phyloP scores from a whole-genome alignment of 2,113 vertebrate genomes.

The Pycnonotus jocosus region DNA sequence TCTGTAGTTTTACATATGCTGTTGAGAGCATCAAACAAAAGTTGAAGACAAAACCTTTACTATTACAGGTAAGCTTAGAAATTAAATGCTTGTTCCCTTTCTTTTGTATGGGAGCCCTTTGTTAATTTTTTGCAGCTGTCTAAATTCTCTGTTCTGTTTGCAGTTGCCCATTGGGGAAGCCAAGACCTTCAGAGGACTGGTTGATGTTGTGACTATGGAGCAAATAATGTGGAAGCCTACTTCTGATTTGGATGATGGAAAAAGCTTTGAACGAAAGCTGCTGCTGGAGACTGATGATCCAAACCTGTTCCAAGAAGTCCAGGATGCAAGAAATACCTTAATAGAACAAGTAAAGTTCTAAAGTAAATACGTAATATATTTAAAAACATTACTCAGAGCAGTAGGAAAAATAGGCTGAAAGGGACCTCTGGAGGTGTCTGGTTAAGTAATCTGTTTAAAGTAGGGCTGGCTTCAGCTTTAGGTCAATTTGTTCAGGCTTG shows the following conservation, averaged over 20 bases:
- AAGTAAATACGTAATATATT: slow-evolving; percentile 67
- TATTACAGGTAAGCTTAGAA: slow-evolving; percentile 84
- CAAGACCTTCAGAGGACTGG: slow-evolving; percentile 85
- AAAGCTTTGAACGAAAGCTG: slow-evolving; percentile 74
- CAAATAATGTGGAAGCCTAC: slow-evolving; percentile 78
- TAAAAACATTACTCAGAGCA: not conserved
- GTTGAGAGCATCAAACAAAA: slow-evolving; percentile 91
- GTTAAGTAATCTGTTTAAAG: not conserved
- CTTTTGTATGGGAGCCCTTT: not conserved
- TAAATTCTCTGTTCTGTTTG: not conserved
- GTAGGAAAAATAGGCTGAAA: not conserved
- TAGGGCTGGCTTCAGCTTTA: not conserved
- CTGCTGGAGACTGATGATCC: slow-evolving; percentile 72
- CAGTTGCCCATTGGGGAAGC: slow-evolving; percentile 88
- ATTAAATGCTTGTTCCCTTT: not conserved
- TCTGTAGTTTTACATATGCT: slow-evolving; percentile 79
- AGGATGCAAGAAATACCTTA: slow-evolving; percentile 81
- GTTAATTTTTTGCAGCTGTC: not conserved
- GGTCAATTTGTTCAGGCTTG: not conserved
- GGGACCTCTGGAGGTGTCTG: not conserved
- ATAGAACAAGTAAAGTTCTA: slow-evolving; percentile 91
- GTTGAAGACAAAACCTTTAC: slow-evolving; percentile 85
- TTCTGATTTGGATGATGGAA: slow-evolving; percentile 77
- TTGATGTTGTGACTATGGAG: slow-evolving; percentile 87
- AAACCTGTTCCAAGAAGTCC: slow-evolving; percentile 74